Base-by-base conservation (phyloP, 2,888 invertebrate genomes). In the Erpobdella octoculata region DNA sequence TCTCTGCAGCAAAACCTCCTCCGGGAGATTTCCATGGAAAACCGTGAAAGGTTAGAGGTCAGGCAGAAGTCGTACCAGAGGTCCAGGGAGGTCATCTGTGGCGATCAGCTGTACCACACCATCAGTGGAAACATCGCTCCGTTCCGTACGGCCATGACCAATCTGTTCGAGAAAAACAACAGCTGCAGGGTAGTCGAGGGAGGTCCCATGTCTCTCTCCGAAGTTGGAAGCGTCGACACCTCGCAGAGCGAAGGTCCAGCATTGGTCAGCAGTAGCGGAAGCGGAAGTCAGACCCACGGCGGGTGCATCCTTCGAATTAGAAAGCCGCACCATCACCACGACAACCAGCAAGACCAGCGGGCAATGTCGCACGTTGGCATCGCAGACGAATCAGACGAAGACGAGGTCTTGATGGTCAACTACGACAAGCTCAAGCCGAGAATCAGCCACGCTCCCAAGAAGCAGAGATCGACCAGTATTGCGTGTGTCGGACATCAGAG, bases 401-500 rank as follows among this genome's bases (percentile, higher is more conserved):
- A 62, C 62, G 62, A 62, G 31, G 62, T 62, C 31, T 31, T 62
- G 1, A 62, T 62, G 62, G n/a, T 62, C 8, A 62, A 62, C 62
- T 62, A 62, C 62, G 33, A 62, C 62, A 62, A 62, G 62, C 8
- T 62, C 1, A 12, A 31, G 6, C 46, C 12, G 12, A 15, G 12
- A 12, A 62, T 33, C 31, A 62, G n/a, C 3, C 31, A 62, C 35
- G 21, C 8, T 35, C 35, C 28, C 28, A 62, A 62, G 31, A 62
- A 62, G 25, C 12, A 41, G 46, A 25, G 62, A 35, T 31, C 62
- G 31, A 62, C 62, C 1, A 62, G 62, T 35, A 62, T 62, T 2
- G 62, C 21, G 1, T 21, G 53, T 3, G 28, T 53, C n/a, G 53
- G 53, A 1, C 53, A 25, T 6, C 53, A 53, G 6, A 21, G 28